These are phyloP conservation scores for Aptenodytes patagonicus DNA, from an alignment of 2,113 vertebrate genomes.

Conservation along the genomic window DNA sequence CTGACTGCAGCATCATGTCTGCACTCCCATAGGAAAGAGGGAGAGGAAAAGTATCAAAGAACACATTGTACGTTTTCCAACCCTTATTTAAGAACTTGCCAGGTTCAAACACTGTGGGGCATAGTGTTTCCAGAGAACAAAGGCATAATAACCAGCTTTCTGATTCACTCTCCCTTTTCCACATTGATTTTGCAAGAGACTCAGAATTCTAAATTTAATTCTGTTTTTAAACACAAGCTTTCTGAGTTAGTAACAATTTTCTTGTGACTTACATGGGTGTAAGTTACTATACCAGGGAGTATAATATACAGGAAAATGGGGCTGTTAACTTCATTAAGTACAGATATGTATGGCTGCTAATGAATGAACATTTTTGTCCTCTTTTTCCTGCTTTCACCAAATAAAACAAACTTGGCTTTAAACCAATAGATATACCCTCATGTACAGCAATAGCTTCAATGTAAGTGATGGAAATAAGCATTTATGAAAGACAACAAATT, in stretches of 20 bases:
- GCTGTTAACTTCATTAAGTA: background rate
- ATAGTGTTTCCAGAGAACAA: background rate
- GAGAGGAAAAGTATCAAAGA: background rate
- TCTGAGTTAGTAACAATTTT: background rate
- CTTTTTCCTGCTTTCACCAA: background rate
- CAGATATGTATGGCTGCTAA: background rate
- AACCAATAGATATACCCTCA: accelerated
- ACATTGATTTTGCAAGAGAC: background rate
- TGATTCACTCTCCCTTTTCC: background rate
- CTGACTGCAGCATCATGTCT: background rate
- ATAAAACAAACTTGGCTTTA: background rate
- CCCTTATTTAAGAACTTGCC: background rate
- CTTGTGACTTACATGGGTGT: background rate
- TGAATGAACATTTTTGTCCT: background rate
- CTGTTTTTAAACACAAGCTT: background rate
- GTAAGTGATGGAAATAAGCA: background rate
- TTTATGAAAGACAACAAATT: background rate
- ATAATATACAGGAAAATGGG: background rate
- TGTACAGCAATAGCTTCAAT: background rate
- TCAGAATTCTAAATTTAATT: background rate
- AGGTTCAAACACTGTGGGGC: background rate
- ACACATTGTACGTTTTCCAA: background rate
- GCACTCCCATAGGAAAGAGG: background rate
- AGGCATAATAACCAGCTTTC: background rate
- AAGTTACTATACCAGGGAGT: background rate